Conservation (phyloP, 2,888 invertebrate genomes). For the Ophion slaviceki region DNA sequence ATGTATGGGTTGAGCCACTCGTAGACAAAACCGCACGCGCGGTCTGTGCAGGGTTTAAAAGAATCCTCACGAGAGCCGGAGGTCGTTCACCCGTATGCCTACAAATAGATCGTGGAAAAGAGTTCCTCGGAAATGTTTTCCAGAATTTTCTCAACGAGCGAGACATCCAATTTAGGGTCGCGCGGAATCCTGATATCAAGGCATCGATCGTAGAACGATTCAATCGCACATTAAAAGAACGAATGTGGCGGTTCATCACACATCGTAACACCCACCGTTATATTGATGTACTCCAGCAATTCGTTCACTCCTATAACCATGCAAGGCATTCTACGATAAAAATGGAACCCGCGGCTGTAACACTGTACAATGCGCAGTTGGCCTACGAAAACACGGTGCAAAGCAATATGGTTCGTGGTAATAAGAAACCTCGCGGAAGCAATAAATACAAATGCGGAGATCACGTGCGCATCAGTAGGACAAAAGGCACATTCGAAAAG, state of each 20-base stretch:
- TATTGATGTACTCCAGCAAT: constrained; percentile 65
- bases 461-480: constrained; percentile 32
- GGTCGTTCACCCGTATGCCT: constrained; percentile 45
- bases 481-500: constrained; percentile 32
- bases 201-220: constrained; percentile 75
- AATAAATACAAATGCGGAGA: not conserved
- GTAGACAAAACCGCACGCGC: constrained; percentile 20
- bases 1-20: constrained; percentile 54
- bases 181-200: constrained; percentile 74
- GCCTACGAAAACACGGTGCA: not conserved
- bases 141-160: constrained; percentile 67
- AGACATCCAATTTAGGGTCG: constrained; percentile 69
- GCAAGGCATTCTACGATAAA: constrained; percentile 21
- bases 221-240: constrained; percentile 75
- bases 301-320: constrained; percentile 72
- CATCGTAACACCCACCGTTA: constrained; percentile 53
- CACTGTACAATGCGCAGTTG: not conserved
- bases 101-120: constrained; percentile 67
- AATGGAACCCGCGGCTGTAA: too few relatives aligned
- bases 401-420: too few relatives aligned
- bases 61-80: constrained; percentile 22
- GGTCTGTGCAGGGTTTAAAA: not conserved
- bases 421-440: too few relatives aligned
- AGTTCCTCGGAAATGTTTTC: constrained; percentile 58
- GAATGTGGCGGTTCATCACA: constrained; percentile 42